Evolutionary conservation across 2,113 vertebrate genomes (phyloP), one percentile per base, ranked within the genome.

Genomic region (Odobenus rosmarus): DNA sequence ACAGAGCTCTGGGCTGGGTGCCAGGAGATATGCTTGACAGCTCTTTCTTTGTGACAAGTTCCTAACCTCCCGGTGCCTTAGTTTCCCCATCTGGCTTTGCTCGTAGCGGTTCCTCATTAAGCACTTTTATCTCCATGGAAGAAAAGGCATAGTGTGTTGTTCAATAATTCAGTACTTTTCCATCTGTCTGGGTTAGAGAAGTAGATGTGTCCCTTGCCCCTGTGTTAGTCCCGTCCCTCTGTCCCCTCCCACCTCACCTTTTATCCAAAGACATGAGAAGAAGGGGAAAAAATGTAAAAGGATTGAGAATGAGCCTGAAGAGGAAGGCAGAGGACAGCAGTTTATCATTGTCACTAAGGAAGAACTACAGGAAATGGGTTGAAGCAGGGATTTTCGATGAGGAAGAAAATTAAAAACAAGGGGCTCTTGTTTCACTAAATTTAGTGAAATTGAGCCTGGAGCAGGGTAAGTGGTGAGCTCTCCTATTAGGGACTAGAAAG

Each of bases 101-200:
- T 93, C 67, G 51, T 82, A 26, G 26, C 61, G 9, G 51, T 89
- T 96, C 53, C 61, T 86, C 53, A 5, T 7, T 55, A 94, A 95
- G 71, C 8, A 19, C n/a, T 91, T 91, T 77, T 71, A 19, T 93
- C 71, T 93, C 51, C n/a, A 24, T 16, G 46, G 88, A 93, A 92
- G 79, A 76, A 88, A 92, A 82, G 42, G 36, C 95, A 7, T 19
- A 83, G 33, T 28, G 4, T 88, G 53, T 89, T 97, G 62, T 76
- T 95, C 49, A 69, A 0, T 95, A 91, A 93, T 94, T 93, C 93
- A 89, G 88, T 87, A 93, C 61, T 95, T 97, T 97, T 93, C 93
- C 95, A 57, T 76, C 64, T 67, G 4, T 87, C 16, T 57, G 77
- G 62, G 16, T 53, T 87, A 74, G 71, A 74, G 95, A 96, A 53